Evolutionary conservation across 2,797 vertebrate genomes (phyloP).

Genomic region (Microchirus variegatus): DNA sequence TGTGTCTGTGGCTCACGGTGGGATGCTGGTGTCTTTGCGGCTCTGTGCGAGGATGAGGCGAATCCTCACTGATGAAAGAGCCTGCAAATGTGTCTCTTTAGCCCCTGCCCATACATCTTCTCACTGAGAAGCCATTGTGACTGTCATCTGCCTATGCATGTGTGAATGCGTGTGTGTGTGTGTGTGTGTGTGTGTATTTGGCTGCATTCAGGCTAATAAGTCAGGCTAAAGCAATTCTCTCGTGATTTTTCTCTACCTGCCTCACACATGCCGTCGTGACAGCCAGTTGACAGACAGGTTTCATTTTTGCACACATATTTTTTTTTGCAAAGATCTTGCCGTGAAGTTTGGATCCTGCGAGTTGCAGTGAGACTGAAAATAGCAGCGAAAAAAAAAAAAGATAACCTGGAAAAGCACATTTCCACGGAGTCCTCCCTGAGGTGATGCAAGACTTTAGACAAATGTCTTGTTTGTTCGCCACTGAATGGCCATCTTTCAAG

Average conservation of each 20-base stretch:
- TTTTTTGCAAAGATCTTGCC: conserved; percentile 20
- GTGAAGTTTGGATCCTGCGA: conserved; percentile 49
- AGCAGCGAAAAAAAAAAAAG: conserved; percentile 54
- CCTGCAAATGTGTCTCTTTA: conserved; percentile 72
- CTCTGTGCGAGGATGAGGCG: conserved; percentile 49
- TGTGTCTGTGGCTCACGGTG: conserved; percentile 69
- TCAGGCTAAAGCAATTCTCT: conserved; percentile 4
- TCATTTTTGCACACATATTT: conserved; percentile 3
- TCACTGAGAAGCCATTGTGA: conserved; percentile 50
- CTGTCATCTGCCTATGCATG: conserved; percentile 31
- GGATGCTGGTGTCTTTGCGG: conserved; percentile 68
- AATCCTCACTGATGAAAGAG: conserved; percentile 76
- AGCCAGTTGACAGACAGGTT: conserved; percentile 40
- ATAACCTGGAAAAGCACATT: conserved; percentile 73
- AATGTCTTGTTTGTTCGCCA: conserved; percentile 81
- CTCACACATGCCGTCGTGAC: conserved; percentile 1
- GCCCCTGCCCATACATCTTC: conserved; percentile 46
- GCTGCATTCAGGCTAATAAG: conserved; percentile 10
- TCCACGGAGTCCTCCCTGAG: conserved; percentile 72
- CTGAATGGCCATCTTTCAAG: conserved; percentile 77
- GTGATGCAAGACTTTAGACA: conserved; percentile 80
- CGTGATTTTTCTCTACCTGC: conserved; percentile 2
- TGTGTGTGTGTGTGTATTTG: conserved; percentile 32
- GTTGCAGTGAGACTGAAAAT: conserved; percentile 58
- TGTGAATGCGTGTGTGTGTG: conserved; percentile 25